These are phyloP conservation scores for Aricia agestis DNA, from an alignment of 1,140 invertebrate species.

Conservation along the genomic window DNA sequence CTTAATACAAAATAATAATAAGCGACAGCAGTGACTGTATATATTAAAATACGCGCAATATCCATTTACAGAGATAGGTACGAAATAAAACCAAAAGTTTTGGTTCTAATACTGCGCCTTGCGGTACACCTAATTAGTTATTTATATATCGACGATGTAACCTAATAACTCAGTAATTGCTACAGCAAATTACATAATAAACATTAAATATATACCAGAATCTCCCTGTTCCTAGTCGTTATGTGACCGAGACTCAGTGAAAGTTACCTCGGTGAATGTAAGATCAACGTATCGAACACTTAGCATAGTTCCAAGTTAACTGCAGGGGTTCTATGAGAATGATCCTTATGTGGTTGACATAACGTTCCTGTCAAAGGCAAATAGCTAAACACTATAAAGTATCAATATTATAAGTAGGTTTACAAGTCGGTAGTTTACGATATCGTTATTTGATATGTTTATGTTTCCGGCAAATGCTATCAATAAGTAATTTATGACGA, in stretches of 20 bases:
- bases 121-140: background rate
- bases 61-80: no score
- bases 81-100: no score
- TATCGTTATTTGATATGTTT: background rate
- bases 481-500: background rate
- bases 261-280: slow-evolving; percentile 21
- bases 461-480: background rate
- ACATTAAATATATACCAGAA: slow-evolving; percentile 10
- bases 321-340: background rate
- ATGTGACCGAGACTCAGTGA: slow-evolving; percentile 17
- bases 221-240: slow-evolving; percentile 11
- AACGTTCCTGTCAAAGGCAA: no score
- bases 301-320: slow-evolving; percentile 9
- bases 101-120: background rate
- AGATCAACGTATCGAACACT: slow-evolving; percentile 1
- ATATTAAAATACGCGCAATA: no score
- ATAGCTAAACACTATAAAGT: no score
- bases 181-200: background rate
- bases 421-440: background rate
- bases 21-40: no score
- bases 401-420: background rate
- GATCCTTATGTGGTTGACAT: no score
- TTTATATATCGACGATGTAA: background rate
- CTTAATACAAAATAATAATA: no score
- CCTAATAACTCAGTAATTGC: background rate